Base-by-base conservation (phyloP, 2,797 vertebrate genomes). In the Oophaga sylvatica region DNA sequence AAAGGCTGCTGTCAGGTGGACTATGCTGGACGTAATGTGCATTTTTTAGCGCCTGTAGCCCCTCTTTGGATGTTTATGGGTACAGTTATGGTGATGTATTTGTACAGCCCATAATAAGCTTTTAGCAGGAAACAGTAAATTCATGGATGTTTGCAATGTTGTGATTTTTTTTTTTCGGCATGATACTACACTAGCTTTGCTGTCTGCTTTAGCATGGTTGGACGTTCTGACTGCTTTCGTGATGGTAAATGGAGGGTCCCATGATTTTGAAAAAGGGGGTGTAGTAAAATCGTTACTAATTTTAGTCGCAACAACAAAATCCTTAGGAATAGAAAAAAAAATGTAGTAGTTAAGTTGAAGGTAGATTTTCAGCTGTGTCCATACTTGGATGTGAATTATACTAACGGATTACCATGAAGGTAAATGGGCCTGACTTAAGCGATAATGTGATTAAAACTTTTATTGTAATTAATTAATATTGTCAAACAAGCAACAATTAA, bases 1-100 rank as follows among this genome's bases (percentile, higher is more conserved):
- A 89, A 94, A 90, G 91, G 90, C 93, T 93, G 82, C 91, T 93
- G 91, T 90, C 93, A 94, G 91, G 93, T 94, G 93, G 91, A 80
- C 31, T 60, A 4, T 91, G 88, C 93, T 95, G 48, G 67, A 68
- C 67, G 71, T 53, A 86, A 82, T 78, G 79, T 85, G 71, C n/a
- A 83, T 87, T 82, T 81, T 41, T 77, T 78, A 77, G 77, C 78
- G 80, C 35, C 63, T 78, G 60, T 41, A 78, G 26, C 59, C 35
- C 80, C 41, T 67, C 31, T 45, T 65, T 76, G 86, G 67, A 87
- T 78, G 19, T 87, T 81, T 87, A 81, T 87, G 78, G 57, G 45
- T 35, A 79, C 84, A 35, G 48, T 86, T 86, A 67, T 79, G 62
- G 75, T 86, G 84, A 78, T 86, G 59, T 76, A 84, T 84, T 84